A percentile compares a stretch with the other conserved stretches of the same genome.
Conservation (phyloP, 2,113 vertebrate species). For the Marcusenius ussheri region DNA sequence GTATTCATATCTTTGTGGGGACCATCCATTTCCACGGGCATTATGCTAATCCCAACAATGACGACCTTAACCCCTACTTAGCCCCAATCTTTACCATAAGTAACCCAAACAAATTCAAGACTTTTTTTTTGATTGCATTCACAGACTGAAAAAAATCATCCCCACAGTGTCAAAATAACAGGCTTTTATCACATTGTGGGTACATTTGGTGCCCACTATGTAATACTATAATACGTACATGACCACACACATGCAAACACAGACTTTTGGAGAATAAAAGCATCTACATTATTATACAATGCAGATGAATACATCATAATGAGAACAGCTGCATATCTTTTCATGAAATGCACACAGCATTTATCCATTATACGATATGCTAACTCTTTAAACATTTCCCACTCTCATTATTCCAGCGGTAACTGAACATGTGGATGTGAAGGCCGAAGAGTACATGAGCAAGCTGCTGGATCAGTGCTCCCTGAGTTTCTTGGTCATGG, state of each 20-base stretch:
- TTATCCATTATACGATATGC: neutral
- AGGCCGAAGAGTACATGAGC: slow-evolving; percentile 63
- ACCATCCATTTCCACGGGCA: neutral
- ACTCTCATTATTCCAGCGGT: slow-evolving; percentile 44
- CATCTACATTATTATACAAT: neutral
- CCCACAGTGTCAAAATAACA: no score
- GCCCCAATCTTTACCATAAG: no score
- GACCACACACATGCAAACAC: neutral
- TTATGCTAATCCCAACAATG: neutral
- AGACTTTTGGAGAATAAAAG: neutral
- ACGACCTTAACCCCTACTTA: neutral
- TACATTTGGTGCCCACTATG: neutral
- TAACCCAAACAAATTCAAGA: no score
- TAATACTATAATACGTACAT: neutral
- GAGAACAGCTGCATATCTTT: neutral
- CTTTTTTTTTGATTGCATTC: no score
- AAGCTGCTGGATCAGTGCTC: slow-evolving; percentile 63
- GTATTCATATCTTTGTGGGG: neutral
- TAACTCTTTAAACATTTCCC: neutral
- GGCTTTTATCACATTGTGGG: neutral
- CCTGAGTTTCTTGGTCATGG: slow-evolving; percentile 67
- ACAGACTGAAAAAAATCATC: no score
- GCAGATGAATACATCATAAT: neutral
- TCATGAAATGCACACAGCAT: neutral
- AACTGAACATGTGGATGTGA: slow-evolving; percentile 43